These are phyloP conservation scores for Grammomys surdaster DNA, from an alignment of 2,113 vertebrate species.

Conservation along the genomic window DNA sequence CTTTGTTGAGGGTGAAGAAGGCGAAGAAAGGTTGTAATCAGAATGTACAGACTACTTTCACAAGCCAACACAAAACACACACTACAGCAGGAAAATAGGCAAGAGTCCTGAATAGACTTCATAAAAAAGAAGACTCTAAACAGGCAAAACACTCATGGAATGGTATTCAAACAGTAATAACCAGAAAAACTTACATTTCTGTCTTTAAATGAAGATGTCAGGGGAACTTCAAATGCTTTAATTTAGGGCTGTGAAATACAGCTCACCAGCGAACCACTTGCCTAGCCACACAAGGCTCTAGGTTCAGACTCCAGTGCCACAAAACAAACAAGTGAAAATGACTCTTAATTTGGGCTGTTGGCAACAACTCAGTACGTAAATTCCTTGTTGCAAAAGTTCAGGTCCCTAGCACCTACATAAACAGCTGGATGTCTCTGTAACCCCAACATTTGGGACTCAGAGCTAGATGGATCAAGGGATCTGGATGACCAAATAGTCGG, in stretches of 20 bases:
- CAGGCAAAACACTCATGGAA: neutral
- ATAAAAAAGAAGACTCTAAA: neutral
- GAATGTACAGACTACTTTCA: neutral
- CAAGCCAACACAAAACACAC: neutral
- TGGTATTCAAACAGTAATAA: neutral
- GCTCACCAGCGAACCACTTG: no score
- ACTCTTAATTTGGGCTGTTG: neutral
- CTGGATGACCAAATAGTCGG: neutral
- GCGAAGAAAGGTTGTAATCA: neutral
- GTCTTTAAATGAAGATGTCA: neutral
- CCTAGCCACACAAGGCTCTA: no score
- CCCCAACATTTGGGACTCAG: neutral
- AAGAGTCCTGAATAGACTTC: neutral
- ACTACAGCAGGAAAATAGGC: neutral
- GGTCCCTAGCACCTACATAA: neutral
- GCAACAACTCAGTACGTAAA: neutral
- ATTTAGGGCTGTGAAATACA: neutral
- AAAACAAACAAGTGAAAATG: neutral
- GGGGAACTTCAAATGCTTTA: neutral
- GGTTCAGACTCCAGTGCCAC: neutral
- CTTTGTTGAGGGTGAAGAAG: neutral
- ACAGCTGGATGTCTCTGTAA: no score
- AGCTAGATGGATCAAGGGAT: neutral
- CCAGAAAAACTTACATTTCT: neutral
- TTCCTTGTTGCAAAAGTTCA: no score